A percentile compares a stretch with the other conserved stretches of the same genome.
Conservation (phyloP, 2,113 vertebrate genomes). For the Equus quagga region DNA sequence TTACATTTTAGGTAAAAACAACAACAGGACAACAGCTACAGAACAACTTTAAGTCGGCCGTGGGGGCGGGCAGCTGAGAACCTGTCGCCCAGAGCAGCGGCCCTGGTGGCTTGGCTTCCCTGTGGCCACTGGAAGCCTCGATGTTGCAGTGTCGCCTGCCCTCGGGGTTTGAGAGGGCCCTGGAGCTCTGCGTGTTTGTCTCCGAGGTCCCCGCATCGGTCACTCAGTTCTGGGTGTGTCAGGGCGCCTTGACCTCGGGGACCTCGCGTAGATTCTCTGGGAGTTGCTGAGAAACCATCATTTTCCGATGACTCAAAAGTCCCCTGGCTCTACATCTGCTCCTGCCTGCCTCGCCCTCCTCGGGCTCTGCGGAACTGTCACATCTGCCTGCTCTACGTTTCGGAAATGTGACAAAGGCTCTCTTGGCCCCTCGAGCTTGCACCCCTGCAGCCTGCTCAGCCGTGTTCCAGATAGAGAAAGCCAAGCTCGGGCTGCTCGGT, state of each 20-base stretch:
- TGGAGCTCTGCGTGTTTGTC: background rate
- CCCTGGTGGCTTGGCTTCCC: background rate
- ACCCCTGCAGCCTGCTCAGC: background rate
- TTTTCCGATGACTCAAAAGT: background rate
- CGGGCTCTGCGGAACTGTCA: background rate
- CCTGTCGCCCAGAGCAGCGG: background rate
- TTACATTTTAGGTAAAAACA: background rate
- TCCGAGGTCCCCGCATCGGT: background rate
- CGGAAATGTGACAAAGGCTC: background rate
- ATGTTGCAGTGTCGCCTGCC: rapidly evolving
- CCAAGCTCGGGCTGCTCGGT: background rate
- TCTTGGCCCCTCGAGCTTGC: background rate
- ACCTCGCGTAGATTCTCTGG: background rate
- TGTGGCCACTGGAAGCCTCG: background rate
- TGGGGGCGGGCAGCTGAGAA: background rate
- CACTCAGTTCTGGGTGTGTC: background rate
- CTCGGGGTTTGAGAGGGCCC: background rate
- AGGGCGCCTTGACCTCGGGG: background rate
- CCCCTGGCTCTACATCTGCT: background rate
- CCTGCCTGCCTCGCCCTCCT: too few species aligned
- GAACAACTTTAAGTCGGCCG: background rate
- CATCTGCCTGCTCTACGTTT: too few species aligned
- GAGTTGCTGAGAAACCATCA: background rate
- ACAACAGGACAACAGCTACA: background rate
- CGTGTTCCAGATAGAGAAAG: background rate